Percentiles rank a stretch among this genome's conserved stretches.
Conservation (phyloP, 2,888 invertebrate species). For the Cephonodes hylas region DNA sequence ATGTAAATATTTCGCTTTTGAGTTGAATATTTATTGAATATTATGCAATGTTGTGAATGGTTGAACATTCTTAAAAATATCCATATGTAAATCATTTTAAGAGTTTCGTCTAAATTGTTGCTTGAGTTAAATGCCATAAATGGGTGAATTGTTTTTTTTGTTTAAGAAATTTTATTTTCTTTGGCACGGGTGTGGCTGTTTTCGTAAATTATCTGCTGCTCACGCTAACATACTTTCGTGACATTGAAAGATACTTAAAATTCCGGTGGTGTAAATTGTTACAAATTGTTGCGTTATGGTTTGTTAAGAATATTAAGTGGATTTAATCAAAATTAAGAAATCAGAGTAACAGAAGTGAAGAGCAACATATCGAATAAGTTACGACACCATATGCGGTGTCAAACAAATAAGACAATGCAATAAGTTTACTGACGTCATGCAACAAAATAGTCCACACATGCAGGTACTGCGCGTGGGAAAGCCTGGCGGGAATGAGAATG, state of each 20-base stretch:
- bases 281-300: neutral
- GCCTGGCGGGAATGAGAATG: conserved; percentile 26
- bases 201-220: neutral
- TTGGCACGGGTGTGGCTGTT: neutral
- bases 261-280: neutral
- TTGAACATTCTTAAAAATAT: too few species aligned
- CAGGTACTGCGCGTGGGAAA: conserved; percentile 58
- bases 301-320: conserved; percentile 15
- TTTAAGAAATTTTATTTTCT: neutral
- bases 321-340: conserved; percentile 7
- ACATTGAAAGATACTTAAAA: neutral
- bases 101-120: too few species aligned
- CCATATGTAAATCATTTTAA: too few species aligned
- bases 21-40: too few species aligned
- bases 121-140: too few species aligned
- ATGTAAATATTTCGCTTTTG: too few species aligned
- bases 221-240: neutral
- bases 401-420: conserved; percentile 52
- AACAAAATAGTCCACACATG: conserved; percentile 53
- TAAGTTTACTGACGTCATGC: conserved; percentile 44
- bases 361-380: conserved; percentile 29
- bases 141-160: too few species aligned
- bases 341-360: conserved; percentile 1
- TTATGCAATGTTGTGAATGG: too few species aligned
- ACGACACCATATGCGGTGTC: conserved; percentile 43